phyloP scores from a whole-genome alignment of 2,797 vertebrate species.

The Chaunax sp. region DNA sequence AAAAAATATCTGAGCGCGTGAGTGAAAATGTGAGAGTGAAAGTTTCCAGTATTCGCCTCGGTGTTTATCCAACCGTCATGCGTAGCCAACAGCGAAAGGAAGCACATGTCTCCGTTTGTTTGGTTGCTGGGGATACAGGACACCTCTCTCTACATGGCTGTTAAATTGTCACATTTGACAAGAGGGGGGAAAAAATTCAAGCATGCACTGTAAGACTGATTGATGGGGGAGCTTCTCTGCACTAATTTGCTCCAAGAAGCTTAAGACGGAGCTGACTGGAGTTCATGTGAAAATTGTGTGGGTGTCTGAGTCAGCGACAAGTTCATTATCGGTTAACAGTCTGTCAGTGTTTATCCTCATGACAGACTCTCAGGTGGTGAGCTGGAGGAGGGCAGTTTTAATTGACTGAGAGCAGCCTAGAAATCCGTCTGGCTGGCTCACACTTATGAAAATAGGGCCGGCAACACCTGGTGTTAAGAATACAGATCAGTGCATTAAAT shows the following conservation, averaged over 20 bases:
- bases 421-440: slow-evolving; percentile 51
- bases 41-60: slow-evolving; percentile 75
- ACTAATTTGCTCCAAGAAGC: slow-evolving; percentile 33
- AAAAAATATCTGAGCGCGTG: slow-evolving; percentile 52
- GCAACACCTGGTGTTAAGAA: slow-evolving; percentile 58
- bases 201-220: slow-evolving; percentile 36
- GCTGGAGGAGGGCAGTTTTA: slow-evolving; percentile 48
- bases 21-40: slow-evolving; percentile 72
- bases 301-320: slow-evolving; percentile 40
- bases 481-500: slow-evolving; percentile 40
- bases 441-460: slow-evolving; percentile 61
- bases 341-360: slow-evolving; percentile 42
- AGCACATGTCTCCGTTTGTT: slow-evolving; percentile 83
- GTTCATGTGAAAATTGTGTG: slow-evolving; percentile 34
- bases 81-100: slow-evolving; percentile 73
- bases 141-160: slow-evolving; percentile 51
- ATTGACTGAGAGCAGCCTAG: slow-evolving; percentile 50
- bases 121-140: slow-evolving; percentile 77
- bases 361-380: slow-evolving; percentile 48
- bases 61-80: slow-evolving; percentile 71
- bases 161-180: slow-evolving; percentile 68
- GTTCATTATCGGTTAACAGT: slow-evolving; percentile 33
- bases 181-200: slow-evolving; percentile 38
- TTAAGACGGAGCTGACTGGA: slow-evolving; percentile 28
- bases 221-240: slow-evolving; percentile 29